Conservation (phyloP, 2,888 invertebrate species). For the Heterodera filipjevi region DNA sequence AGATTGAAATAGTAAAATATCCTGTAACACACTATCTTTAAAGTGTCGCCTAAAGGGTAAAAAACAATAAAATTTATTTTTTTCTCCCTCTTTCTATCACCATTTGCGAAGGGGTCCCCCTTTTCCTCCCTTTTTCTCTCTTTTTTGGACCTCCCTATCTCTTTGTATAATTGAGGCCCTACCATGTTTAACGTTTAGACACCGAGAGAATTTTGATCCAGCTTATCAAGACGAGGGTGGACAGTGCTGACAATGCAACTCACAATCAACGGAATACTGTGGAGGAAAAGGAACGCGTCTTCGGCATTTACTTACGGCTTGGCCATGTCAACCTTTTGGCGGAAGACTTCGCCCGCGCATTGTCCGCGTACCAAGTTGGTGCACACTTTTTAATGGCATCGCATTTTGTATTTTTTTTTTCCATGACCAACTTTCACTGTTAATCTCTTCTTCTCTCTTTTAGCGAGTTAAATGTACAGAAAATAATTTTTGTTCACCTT, state of each 20-base stretch:
- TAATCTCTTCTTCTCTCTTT: not conserved
- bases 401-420: too few species aligned
- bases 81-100: too few species aligned
- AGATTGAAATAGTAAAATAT: too few species aligned
- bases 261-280: not conserved
- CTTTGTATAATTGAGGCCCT: not conserved
- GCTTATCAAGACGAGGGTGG: not conserved
- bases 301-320: conserved; percentile 85
- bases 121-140: too few species aligned
- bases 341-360: conserved; percentile 93
- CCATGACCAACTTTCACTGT: too few species aligned
- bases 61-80: too few species aligned
- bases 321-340: conserved; percentile 91
- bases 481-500: not conserved
- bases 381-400: not conserved
- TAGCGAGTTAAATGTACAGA: too few species aligned
- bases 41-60: too few species aligned
- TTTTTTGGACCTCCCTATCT: too few species aligned
- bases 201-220: not conserved
- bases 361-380: not conserved
- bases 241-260: not conserved
- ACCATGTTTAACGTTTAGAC: not conserved
- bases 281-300: not conserved
- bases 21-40: too few species aligned
- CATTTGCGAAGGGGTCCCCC: too few species aligned